These are phyloP conservation scores for Tenthredo amoena DNA, from an alignment of 2,888 invertebrate genomes.

Conservation along the genomic window DNA sequence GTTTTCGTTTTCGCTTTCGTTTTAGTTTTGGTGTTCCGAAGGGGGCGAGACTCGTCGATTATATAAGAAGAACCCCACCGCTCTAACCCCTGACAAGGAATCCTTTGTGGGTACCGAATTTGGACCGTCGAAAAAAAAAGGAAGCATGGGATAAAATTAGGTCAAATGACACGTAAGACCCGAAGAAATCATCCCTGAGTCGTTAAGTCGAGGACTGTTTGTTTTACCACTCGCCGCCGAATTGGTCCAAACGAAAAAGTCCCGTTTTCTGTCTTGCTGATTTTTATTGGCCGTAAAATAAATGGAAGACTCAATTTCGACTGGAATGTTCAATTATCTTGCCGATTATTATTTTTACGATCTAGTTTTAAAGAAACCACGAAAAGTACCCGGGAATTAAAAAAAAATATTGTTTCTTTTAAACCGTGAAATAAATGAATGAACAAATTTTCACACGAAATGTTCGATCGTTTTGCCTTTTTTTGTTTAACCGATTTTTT, in stretches of 20 bases:
- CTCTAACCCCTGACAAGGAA: background rate
- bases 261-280: background rate
- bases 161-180: background rate
- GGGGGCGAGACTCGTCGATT: conserved; percentile 27
- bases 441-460: background rate
- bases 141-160: background rate
- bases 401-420: no score
- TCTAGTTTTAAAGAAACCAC: background rate
- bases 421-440: background rate
- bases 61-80: background rate
- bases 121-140: background rate
- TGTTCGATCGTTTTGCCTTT: background rate
- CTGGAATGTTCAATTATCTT: background rate
- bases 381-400: background rate
- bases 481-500: background rate
- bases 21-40: background rate
- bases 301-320: background rate
- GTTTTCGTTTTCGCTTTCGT: background rate
- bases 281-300: conserved; percentile 2
- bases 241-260: background rate
- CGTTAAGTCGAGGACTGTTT: background rate
- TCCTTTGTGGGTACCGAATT: background rate
- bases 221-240: background rate
- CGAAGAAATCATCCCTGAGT: background rate
- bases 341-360: background rate